Evolutionary conservation across 1,140 invertebrate species (phyloP).

Genomic region (Sogatella furcifera): DNA sequence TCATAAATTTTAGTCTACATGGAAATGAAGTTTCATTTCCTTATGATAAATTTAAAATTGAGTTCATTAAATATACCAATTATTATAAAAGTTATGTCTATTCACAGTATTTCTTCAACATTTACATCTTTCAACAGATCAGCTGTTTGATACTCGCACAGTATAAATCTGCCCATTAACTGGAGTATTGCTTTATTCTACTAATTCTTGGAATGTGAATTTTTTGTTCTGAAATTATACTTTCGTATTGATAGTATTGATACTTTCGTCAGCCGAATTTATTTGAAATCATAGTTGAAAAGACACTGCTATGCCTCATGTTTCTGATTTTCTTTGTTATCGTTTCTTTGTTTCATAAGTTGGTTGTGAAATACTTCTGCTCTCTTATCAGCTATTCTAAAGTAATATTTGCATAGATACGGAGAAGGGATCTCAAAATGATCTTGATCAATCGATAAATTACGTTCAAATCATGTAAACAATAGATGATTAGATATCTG

Average conservation of each 20-base stretch:
- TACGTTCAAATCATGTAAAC: no score
- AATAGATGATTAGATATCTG: constrained; percentile 5
- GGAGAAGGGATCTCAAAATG: no score
- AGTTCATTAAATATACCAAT: neutral
- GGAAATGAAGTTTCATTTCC: neutral
- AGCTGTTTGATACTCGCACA: neutral
- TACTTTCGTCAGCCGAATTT: no score
- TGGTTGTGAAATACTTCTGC: neutral
- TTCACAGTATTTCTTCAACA: neutral
- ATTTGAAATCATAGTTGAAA: no score
- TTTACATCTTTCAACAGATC: neutral
- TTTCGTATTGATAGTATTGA: neutral
- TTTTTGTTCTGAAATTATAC: neutral
- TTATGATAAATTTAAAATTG: no score
- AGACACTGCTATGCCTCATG: no score
- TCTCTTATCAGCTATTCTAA: no score
- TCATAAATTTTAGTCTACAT: constrained; percentile 26
- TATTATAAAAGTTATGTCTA: neutral
- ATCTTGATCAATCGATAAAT: no score
- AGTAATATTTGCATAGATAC: no score
- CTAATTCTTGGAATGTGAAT: neutral
- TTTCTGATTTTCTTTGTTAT: neutral
- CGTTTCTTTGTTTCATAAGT: neutral
- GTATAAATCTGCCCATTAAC: neutral
- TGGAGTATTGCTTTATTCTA: neutral